Evolutionary conservation across 2,888 invertebrate species (phyloP), one percentile per base, ranked within the genome.

Genomic region (Agrochola macilenta): DNA sequence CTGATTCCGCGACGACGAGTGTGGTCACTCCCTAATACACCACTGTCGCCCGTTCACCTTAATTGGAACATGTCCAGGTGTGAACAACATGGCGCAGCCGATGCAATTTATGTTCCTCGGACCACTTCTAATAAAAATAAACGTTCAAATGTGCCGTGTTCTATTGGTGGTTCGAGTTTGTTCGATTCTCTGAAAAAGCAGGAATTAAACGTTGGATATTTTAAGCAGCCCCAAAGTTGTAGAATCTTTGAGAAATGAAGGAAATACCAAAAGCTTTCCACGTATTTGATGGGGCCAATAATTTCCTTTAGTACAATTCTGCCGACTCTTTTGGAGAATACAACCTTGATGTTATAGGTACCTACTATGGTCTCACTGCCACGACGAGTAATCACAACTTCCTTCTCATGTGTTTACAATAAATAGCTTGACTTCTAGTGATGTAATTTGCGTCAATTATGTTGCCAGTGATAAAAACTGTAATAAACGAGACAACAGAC

Each of bases 1-100:
- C 11, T 46, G 8, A 30, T 23, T 23, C 5, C 14, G 52, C 8
- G 8, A 4, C 20, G 66, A 23, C 14, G 49, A 30, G 23, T 30
- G 49, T 49, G 30, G 23, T 68, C 30, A 52, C 54, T 14, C 23
- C 30, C 23, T 68, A 35, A 73, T n/a, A 66, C 49, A 49, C 23
- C n/a, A 35, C 23, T 60, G 49, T 65, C 12, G 5, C 17, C 30
- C 35, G 54, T 57, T 76, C 46, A 57, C 35, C 60, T 58, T 74
- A 82, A 83, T 79, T 83, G 73, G 65, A 80, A 49, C 69, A 76
- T 76, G 84, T 76, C 70, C 73, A 78, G 57, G 49, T 49, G 61
- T 43, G 66, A 64, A 74, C 70, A 74, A 74, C 75, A 73, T 39
- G 72, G 58, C 52, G 12, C 54, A 65, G 57, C 12, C 63, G 58